Evolutionary conservation across 1,140 invertebrate genomes (phyloP).

Genomic region (Rhizoglyphus robini): DNA sequence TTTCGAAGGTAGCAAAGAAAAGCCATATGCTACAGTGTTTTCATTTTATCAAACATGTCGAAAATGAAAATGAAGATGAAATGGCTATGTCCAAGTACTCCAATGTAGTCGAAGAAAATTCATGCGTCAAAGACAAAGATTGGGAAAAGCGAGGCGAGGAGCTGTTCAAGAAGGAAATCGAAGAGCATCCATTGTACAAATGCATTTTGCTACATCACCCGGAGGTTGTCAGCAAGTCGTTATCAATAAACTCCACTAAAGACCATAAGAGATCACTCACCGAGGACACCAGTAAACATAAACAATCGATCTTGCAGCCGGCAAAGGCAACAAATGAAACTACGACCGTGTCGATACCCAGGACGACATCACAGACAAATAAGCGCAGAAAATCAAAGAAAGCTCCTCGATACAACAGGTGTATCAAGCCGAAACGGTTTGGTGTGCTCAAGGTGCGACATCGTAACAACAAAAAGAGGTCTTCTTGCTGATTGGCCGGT

Average conservation of each 20-base stretch:
- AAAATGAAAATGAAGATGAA: no score
- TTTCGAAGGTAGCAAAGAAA: background rate
- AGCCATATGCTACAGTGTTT: background rate
- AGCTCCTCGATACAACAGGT: background rate
- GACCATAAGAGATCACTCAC: background rate
- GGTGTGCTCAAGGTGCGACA: background rate
- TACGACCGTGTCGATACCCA: no score
- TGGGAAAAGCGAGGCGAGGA: background rate
- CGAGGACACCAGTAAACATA: background rate
- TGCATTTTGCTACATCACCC: background rate
- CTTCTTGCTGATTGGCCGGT: background rate
- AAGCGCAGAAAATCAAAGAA: background rate
- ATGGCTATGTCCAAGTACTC: background rate
- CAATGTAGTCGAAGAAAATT: background rate
- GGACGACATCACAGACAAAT: background rate
- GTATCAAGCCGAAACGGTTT: background rate
- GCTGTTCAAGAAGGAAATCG: conserved; percentile 1
- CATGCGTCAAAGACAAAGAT: background rate
- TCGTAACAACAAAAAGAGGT: background rate
- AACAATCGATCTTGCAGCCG: background rate
- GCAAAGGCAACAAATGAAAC: background rate
- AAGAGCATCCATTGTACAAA: background rate
- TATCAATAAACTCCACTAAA: background rate
- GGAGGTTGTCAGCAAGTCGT: background rate
- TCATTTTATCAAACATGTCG: background rate